Evolutionary conservation across 2,888 invertebrate species (phyloP), one percentile per base, ranked within the genome.

Genomic region (Nemotelus nigrinus): DNA sequence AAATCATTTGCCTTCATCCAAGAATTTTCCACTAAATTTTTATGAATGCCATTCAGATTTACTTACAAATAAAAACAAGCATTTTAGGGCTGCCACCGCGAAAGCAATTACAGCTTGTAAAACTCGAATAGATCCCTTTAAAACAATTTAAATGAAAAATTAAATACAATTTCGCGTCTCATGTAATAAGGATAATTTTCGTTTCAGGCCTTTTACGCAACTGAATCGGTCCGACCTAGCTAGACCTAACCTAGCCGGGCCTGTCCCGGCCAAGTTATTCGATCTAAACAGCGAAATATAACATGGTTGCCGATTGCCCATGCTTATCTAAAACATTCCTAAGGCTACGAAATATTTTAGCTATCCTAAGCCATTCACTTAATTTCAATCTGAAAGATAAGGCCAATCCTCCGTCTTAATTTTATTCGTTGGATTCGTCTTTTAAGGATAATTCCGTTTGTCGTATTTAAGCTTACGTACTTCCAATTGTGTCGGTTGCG

Each of bases 291-390:
- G 53, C 50, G n/a, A 53, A 70, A 53, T 25, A 25, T 53, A 55
- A 70, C 70, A 70, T 70, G 70, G 55, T 70, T 70, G 70, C 55
- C 70, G 70, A 70, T 70, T 70, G 70, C 70, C 70, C 41, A 55
- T 43, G 55, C 55, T 70, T 70, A 70, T 70, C 70, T 53, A 10
- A 55, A 70, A 70, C 53, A 39, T 70, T 70, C 43, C 70, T 70
- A 55, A 55, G 65, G 70, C 70, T 70, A 78, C 71, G 67, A 77
- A 79, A 77, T 77, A 77, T 79, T 79, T 77, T 65, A 77, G 67
- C 76, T 76, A 78, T 77, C 76, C 77, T 79, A 79, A 79, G 79
- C 79, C 64, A 79, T 79, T 79, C 74, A 79, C 74, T 77, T 79
- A 79, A 79, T 77, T 79, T 77, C 76, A 76, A 71, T 60, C 74